These are phyloP conservation scores for Ecliptopera silaceata DNA, from an alignment of 2,888 invertebrate species.

Conservation along the genomic window DNA sequence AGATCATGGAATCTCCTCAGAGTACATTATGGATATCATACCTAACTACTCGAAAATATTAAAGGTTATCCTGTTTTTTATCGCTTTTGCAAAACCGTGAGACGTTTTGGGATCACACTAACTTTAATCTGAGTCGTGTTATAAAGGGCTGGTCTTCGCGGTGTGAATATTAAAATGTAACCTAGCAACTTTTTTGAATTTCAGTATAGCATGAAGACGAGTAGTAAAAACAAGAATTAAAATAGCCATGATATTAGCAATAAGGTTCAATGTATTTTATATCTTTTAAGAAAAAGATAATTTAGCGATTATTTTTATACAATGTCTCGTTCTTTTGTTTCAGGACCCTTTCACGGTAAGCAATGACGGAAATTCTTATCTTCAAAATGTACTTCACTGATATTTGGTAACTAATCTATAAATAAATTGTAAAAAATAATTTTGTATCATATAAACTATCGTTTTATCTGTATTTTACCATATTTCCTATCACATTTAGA, in stretches of 20 bases:
- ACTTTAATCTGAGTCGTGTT: neutral
- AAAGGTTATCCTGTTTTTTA: constrained; percentile 58
- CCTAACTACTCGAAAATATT: constrained; percentile 50
- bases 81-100: constrained; percentile 49
- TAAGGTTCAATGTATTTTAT: no score
- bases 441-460: no score
- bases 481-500: no score
- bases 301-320: no score
- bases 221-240: no score
- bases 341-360: constrained; percentile 86
- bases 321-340: constrained; percentile 72
- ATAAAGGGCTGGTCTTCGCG: neutral
- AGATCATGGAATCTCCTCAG: constrained; percentile 56
- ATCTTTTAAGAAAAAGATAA: no score
- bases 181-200: no score
- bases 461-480: no score
- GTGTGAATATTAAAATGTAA: neutral
- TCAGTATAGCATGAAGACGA: no score
- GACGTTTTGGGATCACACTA: constrained; percentile 34
- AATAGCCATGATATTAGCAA: no score
- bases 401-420: no score
- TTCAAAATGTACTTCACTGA: neutral
- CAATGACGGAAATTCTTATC: neutral
- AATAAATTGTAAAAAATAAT: no score
- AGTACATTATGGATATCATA: constrained; percentile 65